These are phyloP conservation scores for Phyllotreta cruciferae DNA, from an alignment of 2,888 invertebrate genomes.

Conservation along the genomic window DNA sequence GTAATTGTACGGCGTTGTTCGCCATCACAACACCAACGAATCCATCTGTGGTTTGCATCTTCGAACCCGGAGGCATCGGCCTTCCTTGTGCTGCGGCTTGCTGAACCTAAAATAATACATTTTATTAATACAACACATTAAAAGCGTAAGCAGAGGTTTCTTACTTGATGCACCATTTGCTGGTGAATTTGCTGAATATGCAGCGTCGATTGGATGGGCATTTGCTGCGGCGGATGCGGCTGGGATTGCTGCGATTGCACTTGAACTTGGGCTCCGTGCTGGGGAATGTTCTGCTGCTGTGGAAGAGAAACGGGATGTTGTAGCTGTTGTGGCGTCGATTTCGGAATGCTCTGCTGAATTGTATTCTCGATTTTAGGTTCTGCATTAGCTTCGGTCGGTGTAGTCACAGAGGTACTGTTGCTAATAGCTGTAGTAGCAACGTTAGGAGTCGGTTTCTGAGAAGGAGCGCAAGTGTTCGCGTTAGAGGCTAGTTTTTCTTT, in stretches of 20 bases:
- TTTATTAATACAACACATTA: neutral
- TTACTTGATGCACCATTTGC: constrained; percentile 64
- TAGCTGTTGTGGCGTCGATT: constrained; percentile 23
- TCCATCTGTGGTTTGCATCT: constrained; percentile 67
- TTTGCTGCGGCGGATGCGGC: constrained; percentile 24
- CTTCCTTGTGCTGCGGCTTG: constrained; percentile 69
- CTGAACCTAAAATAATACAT: constrained; percentile 64
- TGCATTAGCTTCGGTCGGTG: constrained; percentile 19
- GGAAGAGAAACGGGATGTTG: constrained; percentile 18
- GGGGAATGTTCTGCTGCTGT: constrained; percentile 19
- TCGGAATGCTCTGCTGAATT: constrained; percentile 7
- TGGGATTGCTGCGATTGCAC: constrained; percentile 28
- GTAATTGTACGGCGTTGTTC: constrained; percentile 67
- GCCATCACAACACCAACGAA: constrained; percentile 71
- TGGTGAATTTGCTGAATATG: constrained; percentile 61
- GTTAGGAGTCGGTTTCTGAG: constrained; percentile 21
- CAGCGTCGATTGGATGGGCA: constrained; percentile 46
- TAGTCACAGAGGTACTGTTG: too few species aligned
- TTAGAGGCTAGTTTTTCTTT: constrained; percentile 64
- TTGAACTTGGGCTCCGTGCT: constrained; percentile 28
- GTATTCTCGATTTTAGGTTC: constrained; percentile 37
- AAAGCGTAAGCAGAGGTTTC: constrained; percentile 7
- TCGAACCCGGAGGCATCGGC: constrained; percentile 65
- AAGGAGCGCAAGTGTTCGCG: constrained; percentile 24
- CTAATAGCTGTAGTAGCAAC: constrained; percentile 27